Base-by-base conservation (phyloP, 30 jellyfish, hydroid and myxozoan species). In the Chrysaora quinquecirrha region DNA sequence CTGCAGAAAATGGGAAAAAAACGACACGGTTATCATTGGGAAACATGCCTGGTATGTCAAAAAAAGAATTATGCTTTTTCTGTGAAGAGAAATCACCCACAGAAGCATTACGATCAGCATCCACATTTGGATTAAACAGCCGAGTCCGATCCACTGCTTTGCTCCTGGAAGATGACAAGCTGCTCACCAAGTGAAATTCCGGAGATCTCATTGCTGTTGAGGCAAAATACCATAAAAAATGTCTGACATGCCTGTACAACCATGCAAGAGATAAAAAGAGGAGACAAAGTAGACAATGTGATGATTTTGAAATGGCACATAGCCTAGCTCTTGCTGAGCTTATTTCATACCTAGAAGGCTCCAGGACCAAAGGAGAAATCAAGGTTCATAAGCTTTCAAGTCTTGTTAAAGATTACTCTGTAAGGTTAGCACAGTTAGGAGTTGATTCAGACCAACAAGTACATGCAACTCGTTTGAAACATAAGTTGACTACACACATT, bases 281-380 rank as follows among this genome's bases (percentile, higher is more conserved):
- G 63, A 75, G 65, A 75, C 23, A 50, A 54, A 32, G 49, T 27
- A 54, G 65, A 32, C 49, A 20, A 38, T 43, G 38, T 34, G 75
- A 75, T 25, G 46, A 75, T 48, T 35, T 47, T 21, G 30, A 30
- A 30, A 65, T 65, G 54, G 78, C 78, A 65, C 31, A 65, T 65
- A 65, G 78, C 54, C 27, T 65, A 48, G 86, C 86, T 30, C 65
- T 75, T 54, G 88, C 88, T 76, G 88, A 76, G 58, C 20, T 76
- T 3, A 31, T 48, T 79, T 63, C 74, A 52, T 43, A 64, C 48
- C 64, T 46, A 22, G 74, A 38, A 50, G 75, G 34, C 73, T 24
- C 73, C 22, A 31, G 72, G 24, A 25, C n/a, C 30, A 66, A 3
- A 33, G 88, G 66, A 34, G 83, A 64, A 1, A 11, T 34, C 21